Percentiles rank a stretch among this genome's conserved stretches.
Conservation (phyloP, 2,888 invertebrate species). For the Nasonovia ribisnigri region DNA sequence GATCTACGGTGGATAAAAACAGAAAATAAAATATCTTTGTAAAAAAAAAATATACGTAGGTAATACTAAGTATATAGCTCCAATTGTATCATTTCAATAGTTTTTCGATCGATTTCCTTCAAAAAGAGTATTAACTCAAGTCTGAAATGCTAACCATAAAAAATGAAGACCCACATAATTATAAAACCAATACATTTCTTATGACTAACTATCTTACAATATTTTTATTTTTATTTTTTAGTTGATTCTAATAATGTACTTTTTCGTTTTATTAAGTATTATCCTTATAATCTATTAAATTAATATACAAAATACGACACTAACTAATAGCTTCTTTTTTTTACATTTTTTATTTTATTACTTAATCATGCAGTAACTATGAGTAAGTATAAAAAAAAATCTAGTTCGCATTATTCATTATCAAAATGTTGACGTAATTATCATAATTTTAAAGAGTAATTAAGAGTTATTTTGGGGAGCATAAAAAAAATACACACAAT, state of each 20-base stretch:
- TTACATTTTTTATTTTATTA: background rate
- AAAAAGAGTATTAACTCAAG: background rate
- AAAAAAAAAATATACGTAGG: background rate
- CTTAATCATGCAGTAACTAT: constrained; percentile 22
- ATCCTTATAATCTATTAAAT: background rate
- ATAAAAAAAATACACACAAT: constrained; percentile 30
- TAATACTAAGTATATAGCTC: too few species aligned
- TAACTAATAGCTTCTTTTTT: background rate
- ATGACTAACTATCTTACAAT: background rate
- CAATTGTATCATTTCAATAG: background rate
- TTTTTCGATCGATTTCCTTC: background rate
- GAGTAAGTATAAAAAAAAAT: background rate
- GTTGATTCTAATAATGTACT: background rate
- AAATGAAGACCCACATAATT: background rate
- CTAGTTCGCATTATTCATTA: background rate
- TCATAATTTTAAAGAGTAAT: constrained; percentile 35
- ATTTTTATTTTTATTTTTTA: background rate
- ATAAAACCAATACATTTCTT: background rate
- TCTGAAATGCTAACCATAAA: background rate
- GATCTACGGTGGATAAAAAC: background rate
- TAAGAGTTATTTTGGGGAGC: constrained; percentile 24
- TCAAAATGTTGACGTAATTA: constrained; percentile 52
- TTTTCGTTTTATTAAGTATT: constrained; percentile 10
- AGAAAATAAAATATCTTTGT: background rate
- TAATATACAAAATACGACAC: background rate